phyloP scores from a whole-genome alignment of 1,140 invertebrate species.

The Zaprionus inermis region DNA sequence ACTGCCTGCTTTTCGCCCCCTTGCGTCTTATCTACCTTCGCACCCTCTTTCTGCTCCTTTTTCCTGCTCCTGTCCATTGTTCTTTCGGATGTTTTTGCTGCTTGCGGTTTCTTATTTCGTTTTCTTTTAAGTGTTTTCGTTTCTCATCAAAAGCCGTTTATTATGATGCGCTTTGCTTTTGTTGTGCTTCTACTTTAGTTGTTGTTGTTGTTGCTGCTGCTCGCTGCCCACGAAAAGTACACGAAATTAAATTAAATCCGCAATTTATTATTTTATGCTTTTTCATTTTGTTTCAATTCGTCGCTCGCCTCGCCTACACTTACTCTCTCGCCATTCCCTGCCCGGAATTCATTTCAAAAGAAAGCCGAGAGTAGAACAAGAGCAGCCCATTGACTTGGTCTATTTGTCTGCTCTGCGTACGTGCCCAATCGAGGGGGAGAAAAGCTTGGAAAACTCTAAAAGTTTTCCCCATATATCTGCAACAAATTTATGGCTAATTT shows the following conservation, averaged over 20 bases:
- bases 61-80: slow-evolving; percentile 15
- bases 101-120: slow-evolving; percentile 31
- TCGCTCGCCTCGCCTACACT: slow-evolving; percentile 3
- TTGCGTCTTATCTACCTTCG: neutral
- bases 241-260: slow-evolving; percentile 77
- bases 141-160: slow-evolving; percentile 76
- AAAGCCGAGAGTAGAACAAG: neutral
- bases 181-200: slow-evolving; percentile 23
- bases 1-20: neutral
- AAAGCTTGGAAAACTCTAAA: neutral
- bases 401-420: neutral
- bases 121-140: slow-evolving; percentile 46
- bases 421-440: neutral
- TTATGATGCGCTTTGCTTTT: slow-evolving; percentile 65
- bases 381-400: neutral
- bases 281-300: slow-evolving; percentile 56
- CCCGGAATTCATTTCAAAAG: neutral
- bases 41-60: neutral
- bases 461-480: slow-evolving; percentile 4
- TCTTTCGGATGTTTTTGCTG: slow-evolving; percentile 1
- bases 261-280: slow-evolving; percentile 75
- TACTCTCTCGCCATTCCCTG: neutral
- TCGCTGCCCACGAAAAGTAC: neutral
- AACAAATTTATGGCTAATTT: slow-evolving; percentile 3
- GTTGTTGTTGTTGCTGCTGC: neutral